Evolutionary conservation across 2,113 vertebrate genomes (phyloP), one percentile per base, ranked within the genome.

Genomic region (Sapajus apella): DNA sequence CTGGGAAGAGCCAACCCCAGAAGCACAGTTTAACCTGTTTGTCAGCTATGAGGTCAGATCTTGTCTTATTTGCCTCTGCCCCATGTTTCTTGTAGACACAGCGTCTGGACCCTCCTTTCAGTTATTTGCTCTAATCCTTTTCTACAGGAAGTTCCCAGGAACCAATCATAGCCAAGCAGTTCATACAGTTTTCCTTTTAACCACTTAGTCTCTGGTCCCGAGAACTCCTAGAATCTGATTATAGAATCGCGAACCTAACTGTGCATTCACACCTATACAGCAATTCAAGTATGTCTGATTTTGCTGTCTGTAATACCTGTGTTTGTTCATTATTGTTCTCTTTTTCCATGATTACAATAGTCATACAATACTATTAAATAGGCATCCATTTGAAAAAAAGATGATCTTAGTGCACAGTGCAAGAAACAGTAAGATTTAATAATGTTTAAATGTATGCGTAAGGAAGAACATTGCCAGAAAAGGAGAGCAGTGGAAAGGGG

Each of bases 81-180:
- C 21, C 13, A 0, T 61, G 2, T 58, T 68, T 81, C 87, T 66
- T 37, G 2, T 16, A 79, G 47, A 50, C 1, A 0, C 45, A 90
- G 80, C 91, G 13, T 45, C 64, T 17, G 30, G 70, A 84, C 86
- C 68, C 25, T 40, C 83, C 92, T 92, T 43, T 56, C 80, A 11
- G 18, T 8, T 37, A 21, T 93, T 79, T 93, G 64, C 91, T 56
- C 87, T 90, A 80, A 90, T 87, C 92, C 84, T 72, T 82, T 91
- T 73, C 96, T 82, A 37, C 87, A 94, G 87, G 92, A 93, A 96
- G 64, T 91, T 90, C 79, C 89, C 14, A 25, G 86, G 94, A n/a
- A 80, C 93, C 90, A 96, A 86, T 95, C 81, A 32, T 14, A 95
- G 50, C 25, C 32, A 21, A 64, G 82, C 37, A 18, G 40, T 68